A percentile compares a stretch with the other conserved stretches of the same genome.
Conservation (phyloP, 2,113 vertebrate species). For the Blennius ocellaris region DNA sequence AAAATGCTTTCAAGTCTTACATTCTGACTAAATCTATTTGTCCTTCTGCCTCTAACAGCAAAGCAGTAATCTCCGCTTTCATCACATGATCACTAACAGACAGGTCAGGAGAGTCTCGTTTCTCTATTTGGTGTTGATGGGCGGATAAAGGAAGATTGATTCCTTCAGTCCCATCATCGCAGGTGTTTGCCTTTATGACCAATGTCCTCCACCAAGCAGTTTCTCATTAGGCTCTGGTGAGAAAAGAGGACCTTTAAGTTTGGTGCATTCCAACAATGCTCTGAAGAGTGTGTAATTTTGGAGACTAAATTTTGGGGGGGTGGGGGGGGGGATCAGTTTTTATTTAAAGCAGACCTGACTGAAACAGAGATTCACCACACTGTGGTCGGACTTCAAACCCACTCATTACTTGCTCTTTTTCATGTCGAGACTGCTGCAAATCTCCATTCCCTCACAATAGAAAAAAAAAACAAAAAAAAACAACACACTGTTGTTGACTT, state of each 20-base stretch:
- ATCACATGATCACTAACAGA: conserved; percentile 64
- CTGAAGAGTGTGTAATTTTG: conserved; percentile 83
- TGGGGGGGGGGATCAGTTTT: conserved; percentile 81
- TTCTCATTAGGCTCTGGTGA: conserved; percentile 80
- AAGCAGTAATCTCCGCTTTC: conserved; percentile 66
- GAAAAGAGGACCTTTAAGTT: conserved; percentile 75
- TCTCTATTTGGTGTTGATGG: conserved; percentile 72
- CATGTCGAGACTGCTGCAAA: conserved; percentile 83
- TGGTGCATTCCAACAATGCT: conserved; percentile 74
- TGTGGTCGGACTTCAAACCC: conserved; percentile 84
- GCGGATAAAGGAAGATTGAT: conserved; percentile 81
- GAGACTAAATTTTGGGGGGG: conserved; percentile 77
- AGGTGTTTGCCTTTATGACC: conserved; percentile 84
- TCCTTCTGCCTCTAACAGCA: conserved; percentile 28
- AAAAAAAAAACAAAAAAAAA: conserved; percentile 51
- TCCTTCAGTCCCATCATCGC: conserved; percentile 73
- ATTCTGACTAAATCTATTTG: conserved; percentile 30
- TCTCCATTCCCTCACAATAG: conserved; percentile 73
- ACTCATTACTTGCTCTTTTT: conserved; percentile 82
- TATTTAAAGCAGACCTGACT: conserved; percentile 86
- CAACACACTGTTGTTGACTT: conserved; percentile 63
- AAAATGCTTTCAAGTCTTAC: conserved; percentile 26
- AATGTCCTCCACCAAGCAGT: conserved; percentile 72
- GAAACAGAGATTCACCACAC: conserved; percentile 83
- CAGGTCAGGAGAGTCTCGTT: conserved; percentile 76